Conservation (phyloP, 2,113 vertebrate genomes). For the Carlito syrichta region DNA sequence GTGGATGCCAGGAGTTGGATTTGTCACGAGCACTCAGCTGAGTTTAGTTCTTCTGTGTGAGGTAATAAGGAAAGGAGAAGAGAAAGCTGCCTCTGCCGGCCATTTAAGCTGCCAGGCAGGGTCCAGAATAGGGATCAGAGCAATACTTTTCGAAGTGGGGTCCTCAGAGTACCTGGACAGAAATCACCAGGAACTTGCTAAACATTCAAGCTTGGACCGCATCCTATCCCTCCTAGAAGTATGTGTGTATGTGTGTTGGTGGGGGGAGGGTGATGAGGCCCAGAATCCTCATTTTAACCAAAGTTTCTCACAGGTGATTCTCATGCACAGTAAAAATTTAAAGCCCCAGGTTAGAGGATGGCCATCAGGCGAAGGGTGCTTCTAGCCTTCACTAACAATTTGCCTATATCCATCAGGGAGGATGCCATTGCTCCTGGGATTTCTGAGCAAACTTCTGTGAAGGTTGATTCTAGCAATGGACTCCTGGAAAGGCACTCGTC, state of each 20-base stretch:
- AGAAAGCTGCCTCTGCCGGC: not conserved
- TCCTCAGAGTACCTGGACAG: not conserved
- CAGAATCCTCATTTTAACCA: constrained; percentile 1
- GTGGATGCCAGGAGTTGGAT: not conserved
- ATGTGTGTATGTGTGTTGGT: not conserved
- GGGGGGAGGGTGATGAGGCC: not conserved
- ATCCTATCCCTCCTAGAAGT: not conserved
- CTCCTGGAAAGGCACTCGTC: constrained; percentile 53
- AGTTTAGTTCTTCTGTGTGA: not conserved
- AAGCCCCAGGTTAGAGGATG: not conserved
- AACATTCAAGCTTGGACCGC: not conserved
- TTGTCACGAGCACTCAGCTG: not conserved
- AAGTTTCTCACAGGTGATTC: not conserved
- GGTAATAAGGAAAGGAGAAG: not conserved
- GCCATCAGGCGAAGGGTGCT: not conserved
- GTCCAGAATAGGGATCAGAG: not conserved
- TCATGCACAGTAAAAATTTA: not conserved
- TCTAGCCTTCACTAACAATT: not conserved
- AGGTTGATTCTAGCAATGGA: not conserved
- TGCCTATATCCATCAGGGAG: constrained; percentile 58
- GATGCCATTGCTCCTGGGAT: constrained; percentile 77
- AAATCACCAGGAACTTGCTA: not conserved
- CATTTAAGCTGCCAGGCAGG: not conserved
- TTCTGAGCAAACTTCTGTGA: constrained; percentile 27
- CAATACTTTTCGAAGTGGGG: not conserved